Evolutionary conservation across 2,797 vertebrate genomes (phyloP), one percentile per base, ranked within the genome.

Genomic region (Pygocentrus nattereri): DNA sequence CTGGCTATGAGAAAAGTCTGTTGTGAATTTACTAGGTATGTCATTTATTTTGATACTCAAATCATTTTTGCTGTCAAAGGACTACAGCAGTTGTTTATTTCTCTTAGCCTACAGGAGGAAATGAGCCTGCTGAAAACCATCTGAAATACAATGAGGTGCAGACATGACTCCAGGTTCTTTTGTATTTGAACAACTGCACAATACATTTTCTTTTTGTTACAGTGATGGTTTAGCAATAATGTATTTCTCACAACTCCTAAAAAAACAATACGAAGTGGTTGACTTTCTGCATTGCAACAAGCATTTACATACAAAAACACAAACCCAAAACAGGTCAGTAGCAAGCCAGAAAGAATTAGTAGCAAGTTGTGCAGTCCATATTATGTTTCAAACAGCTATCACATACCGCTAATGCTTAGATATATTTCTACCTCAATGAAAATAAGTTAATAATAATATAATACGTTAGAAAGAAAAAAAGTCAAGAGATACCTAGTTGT

Each of bases 81-180:
- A 67, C 62, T 23, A 38, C 30, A 38, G 16, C 25, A 64, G 27
- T 34, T 44, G 41, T 41, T 44, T 44, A 11, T 30, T 31, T 64
- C 30, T 16, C 30, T 64, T 34, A 64, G 62, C 62, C 31, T 67
- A 27, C 59, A 61, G 25, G 59, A 61, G 25, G 15, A 67, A 65
- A 67, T 38, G 7, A 41, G 64, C 21, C 34, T n/a, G 34, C 41
- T 67, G 12, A 68, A 68, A 68, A 19, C 34, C 34, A 68, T 68
- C 21, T 68, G 31, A 68, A 68, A 68, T 41, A 44, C 34, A 41
- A 68, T 68, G 34, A 68, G n/a, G 64, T 41, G 64, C 21, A n/a
- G 31, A 67, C 11, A 41, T 41, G 34, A 21, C 18, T 67, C 19
- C 34, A 44, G 64, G 18, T n/a, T 68, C 30, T 68, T 67, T 68